Evolutionary conservation across 2,797 vertebrate species (phyloP), one percentile per base, ranked within the genome.

Genomic region (Thalassophryne amazonica): DNA sequence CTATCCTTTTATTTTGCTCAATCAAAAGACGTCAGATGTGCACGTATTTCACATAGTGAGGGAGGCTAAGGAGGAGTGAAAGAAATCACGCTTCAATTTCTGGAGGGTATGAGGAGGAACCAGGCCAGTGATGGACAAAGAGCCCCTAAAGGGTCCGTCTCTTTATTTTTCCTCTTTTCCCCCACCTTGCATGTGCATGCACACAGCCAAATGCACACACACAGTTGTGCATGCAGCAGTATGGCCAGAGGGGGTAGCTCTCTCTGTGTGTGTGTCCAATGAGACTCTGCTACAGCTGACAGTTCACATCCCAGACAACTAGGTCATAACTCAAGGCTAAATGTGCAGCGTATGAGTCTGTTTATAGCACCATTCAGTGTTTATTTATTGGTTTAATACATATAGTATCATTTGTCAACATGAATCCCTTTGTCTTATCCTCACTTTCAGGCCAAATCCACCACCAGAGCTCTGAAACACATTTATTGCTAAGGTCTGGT

Each of bases 231-330:
- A 58, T 38, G 42, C 25, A 48, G 47, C 40, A 47, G 35, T 59
- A 50, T 54, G 45, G 55, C 84, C 71, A 38, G 59, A 68, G 76
- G 86, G 69, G 43, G 76, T 80, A 73, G 69, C 40, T 58, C 60
- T 54, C 43, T 60, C 65, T 50, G n/a, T n/a, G n/a, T n/a, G n/a
- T n/a, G n/a, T n/a, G 54, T 81, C 83, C 76, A 78, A 78, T 83
- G 83, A 80, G 73, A 64, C 56, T 69, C 63, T 56, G 36, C 70
- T 64, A 50, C 60, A 65, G 76, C 79, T 88, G 82, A 88, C 83
- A 86, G 81, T 83, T 87, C 74, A 48, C 64, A 82, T 76, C 67
- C 60, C 63, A 79, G 77, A 83, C 83, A 91, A 85, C 65, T 89
- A 78, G 90, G 87, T 89, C 88, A 89, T 65, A 72, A 80, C 81